Evolutionary conservation across 2,113 vertebrate genomes (phyloP).

Genomic region (Scopus umbretta): DNA sequence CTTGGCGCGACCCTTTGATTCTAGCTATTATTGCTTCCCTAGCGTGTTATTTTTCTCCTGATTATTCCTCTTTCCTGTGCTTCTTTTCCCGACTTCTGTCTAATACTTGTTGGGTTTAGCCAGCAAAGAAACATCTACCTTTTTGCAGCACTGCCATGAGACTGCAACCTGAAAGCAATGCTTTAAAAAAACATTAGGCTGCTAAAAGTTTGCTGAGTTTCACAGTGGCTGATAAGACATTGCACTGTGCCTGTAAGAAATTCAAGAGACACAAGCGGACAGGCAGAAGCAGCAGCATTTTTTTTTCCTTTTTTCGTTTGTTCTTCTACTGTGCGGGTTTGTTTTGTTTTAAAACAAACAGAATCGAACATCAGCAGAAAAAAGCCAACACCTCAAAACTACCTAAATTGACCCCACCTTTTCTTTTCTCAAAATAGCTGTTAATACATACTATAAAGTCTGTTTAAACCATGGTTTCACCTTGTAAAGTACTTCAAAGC

Average conservation of each 20-base stretch:
- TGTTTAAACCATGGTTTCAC: background rate
- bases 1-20: background rate
- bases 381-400: background rate
- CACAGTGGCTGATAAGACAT: background rate
- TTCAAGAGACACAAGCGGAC: background rate
- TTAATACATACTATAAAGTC: background rate
- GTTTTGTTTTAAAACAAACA: background rate
- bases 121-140: background rate
- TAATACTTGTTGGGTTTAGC: background rate
- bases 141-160: background rate
- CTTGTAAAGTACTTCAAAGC: background rate
- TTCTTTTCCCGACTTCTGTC: background rate
- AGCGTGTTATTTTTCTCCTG: background rate
- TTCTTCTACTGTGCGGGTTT: background rate
- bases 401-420: background rate
- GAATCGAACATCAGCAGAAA: background rate
- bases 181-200: background rate
- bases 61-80: background rate
- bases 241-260: background rate
- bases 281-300: background rate
- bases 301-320: background rate
- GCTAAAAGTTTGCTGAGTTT: background rate
- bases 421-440: background rate
- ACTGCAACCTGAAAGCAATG: background rate
- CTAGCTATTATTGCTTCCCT: background rate